Evolutionary conservation across 2,888 invertebrate species (phyloP), one percentile per base, ranked within the genome.

Genomic region (Eustalomyia histrio): DNA sequence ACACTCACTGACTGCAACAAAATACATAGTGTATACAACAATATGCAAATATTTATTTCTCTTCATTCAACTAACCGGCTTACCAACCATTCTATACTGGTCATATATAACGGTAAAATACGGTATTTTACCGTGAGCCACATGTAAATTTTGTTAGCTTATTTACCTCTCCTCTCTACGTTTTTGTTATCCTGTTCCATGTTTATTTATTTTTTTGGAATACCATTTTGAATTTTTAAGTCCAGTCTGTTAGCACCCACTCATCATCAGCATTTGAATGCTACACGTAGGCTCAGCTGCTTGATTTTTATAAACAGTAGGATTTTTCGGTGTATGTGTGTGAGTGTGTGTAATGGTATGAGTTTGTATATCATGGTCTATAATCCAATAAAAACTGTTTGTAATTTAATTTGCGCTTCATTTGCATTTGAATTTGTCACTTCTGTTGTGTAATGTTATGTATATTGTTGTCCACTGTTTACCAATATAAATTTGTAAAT

Each of bases 351-450:
- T 29, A 29, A 39, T 35, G 71, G 80, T 61, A 35, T 55, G 69
- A 60, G 52, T 29, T 72, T 72, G 64, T 69, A 76, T 76, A 76
- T 75, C 78, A 80, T 80, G 80, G 73, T 71, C 79, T 80, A 82
- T 90, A 90, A 90, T 90, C 89, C 90, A 90, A 90, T 90, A 90
- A 90, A 90, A 89, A 81, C 81, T 87, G 83, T 88, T 87, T 89
- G 89, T 90, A 90, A 90, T 90, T 90, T 90, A 90, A 90, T 90
- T 90, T 90, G 88, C 87, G 89, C 88, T 90, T 90, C 90, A 90
- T 90, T 90, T 90, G 90, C 90, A 90, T 90, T 90, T 90, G 90
- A 87, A 87, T 87, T 85, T 85, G 87, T 87, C 87, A 86, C 86
- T 86, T 87, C 82, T 85, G 85, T 84, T 86, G 67, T 79, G 75